These are phyloP conservation scores for Cyclophora albipunctata DNA, from an alignment of 2,888 invertebrate species.

Conservation along the genomic window DNA sequence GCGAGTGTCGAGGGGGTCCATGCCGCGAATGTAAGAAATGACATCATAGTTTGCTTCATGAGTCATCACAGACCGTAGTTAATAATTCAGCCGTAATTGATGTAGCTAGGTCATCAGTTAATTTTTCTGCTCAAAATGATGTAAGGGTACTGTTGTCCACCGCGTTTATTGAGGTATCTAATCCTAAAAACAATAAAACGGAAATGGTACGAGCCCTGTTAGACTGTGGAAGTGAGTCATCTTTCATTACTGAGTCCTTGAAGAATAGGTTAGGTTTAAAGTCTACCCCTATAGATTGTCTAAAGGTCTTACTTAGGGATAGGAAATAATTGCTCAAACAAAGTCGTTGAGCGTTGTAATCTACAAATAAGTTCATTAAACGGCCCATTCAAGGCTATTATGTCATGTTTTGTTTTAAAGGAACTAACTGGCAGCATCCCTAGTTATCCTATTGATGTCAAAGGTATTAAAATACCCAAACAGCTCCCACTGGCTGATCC, in stretches of 20 bases:
- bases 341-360: constrained; percentile 5
- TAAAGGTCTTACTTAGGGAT: constrained; percentile 15
- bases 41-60: not conserved
- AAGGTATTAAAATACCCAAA: not conserved
- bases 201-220: not conserved
- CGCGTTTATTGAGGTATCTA: not conserved
- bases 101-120: no score
- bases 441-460: not conserved
- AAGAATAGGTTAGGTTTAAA: not conserved
- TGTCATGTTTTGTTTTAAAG: constrained; percentile 15
- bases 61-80: not conserved
- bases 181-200: not conserved
- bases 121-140: no score
- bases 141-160: not conserved
- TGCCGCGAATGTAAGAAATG: not conserved
- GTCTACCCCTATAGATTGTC: not conserved
- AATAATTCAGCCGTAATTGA: no score
- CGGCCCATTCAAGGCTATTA: constrained; percentile 5
- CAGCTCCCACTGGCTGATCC: not conserved
- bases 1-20: not conserved
- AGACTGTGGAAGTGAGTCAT: not conserved
- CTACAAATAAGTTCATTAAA: constrained; percentile 7
- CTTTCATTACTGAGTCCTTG: not conserved
- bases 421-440: not conserved
- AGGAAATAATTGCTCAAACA: constrained; percentile 3